Conservation (phyloP, 2,797 vertebrate species). For the Siniperca scherzeri region DNA sequence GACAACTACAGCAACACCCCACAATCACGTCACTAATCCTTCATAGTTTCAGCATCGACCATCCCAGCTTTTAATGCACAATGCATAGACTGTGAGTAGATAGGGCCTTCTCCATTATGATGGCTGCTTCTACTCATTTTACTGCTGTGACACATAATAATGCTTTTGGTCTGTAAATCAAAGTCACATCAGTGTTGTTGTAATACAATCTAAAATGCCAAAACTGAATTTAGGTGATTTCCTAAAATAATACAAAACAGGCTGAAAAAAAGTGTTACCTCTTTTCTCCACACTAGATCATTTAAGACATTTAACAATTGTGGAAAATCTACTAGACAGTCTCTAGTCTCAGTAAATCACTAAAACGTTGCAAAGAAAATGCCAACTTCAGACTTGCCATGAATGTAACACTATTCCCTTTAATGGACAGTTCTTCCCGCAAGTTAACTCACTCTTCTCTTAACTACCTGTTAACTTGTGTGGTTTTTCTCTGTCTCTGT, state of each 20-base stretch:
- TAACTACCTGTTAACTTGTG: conserved; percentile 20
- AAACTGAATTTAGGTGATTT: conserved; percentile 34
- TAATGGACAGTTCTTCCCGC: conserved; percentile 1
- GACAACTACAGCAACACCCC: conserved; percentile 70
- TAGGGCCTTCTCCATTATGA: conserved; percentile 14
- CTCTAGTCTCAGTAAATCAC: conserved; percentile 20
- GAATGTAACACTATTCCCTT: conserved; percentile 68
- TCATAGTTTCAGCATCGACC: conserved; percentile 57
- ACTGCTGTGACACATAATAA: conserved; percentile 35
- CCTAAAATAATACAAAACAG: conserved; percentile 18
- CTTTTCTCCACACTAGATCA: conserved; percentile 3
- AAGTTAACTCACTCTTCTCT: conserved; percentile 16
- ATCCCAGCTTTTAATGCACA: conserved; percentile 48
- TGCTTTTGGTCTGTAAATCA: conserved; percentile 51
- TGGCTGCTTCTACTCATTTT: conserved; percentile 5
- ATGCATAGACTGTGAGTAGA: conserved; percentile 61
- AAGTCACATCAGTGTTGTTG: conserved; percentile 68
- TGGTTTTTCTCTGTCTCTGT: conserved; percentile 35
- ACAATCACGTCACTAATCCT: conserved; percentile 60
- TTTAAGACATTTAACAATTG: conserved; percentile 19
- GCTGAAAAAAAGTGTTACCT: background rate
- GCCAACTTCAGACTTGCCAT: conserved; percentile 59
- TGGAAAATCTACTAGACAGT: conserved; percentile 22
- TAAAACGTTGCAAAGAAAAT: conserved; percentile 40
- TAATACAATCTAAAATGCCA: conserved; percentile 23